Conservation (phyloP, 64 coral and sea anemone species). For the Trachythela sp. region DNA sequence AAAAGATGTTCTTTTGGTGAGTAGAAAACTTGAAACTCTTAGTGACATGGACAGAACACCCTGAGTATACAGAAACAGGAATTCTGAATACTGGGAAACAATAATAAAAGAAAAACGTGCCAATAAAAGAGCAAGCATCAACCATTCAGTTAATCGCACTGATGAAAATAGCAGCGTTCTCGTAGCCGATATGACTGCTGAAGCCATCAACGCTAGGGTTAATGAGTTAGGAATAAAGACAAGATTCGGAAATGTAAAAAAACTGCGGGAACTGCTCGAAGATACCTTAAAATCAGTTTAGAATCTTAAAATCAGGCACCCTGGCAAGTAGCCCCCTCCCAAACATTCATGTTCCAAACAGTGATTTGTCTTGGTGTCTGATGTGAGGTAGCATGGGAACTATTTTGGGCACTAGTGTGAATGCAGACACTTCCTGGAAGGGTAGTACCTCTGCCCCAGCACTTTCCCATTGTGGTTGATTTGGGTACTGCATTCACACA, state of each 20-base stretch:
- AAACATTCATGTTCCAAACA: too few relatives aligned
- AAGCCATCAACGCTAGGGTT: not conserved
- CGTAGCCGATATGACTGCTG: not conserved
- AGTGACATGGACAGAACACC: constrained; percentile 34
- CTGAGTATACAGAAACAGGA: constrained; percentile 49
- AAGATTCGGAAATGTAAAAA: not conserved
- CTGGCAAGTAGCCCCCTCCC: too few relatives aligned
- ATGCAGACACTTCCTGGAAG: too few relatives aligned
- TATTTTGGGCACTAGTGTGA: too few relatives aligned
- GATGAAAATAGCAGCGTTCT: not conserved
- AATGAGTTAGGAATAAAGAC: not conserved
- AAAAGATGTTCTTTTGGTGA: constrained; percentile 29
- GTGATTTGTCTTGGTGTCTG: too few relatives aligned
- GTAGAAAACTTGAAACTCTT: constrained; percentile 39
- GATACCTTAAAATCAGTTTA: not conserved
- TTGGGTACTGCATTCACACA: too few relatives aligned
- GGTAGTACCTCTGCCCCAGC: too few relatives aligned
- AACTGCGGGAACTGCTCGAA: not conserved
- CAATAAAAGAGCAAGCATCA: not conserved
- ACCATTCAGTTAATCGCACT: not conserved
- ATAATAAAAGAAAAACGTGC: constrained; percentile 35
- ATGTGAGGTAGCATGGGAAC: too few relatives aligned
- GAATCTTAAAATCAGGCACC: too few relatives aligned
- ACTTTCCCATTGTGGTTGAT: too few relatives aligned
- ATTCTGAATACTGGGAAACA: constrained; percentile 40